Evolutionary conservation across 92 coral and sea anemone genomes (phyloP).

Genomic region (Hydrozoanthus gracilis): DNA sequence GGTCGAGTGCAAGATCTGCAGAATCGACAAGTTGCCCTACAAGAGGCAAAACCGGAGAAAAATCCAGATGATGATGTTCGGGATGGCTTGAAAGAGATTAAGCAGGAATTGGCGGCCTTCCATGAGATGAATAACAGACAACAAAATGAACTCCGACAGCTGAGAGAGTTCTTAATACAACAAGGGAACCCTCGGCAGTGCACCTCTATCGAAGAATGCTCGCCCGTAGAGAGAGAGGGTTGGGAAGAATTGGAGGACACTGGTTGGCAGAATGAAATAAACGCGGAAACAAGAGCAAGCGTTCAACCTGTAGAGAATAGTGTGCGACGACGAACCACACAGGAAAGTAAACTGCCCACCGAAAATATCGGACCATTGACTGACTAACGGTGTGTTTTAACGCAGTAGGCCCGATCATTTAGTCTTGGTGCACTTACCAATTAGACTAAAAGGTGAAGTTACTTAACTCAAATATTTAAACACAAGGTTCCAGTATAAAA

Average conservation of each 20-base stretch:
- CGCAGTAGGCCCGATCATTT: too few relatives aligned
- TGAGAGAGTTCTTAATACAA: conserved; percentile 2
- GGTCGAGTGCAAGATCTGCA: conserved; percentile 10
- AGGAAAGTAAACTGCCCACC: conserved; percentile 18
- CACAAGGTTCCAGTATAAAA: too few relatives aligned
- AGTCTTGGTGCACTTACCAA: too few relatives aligned
- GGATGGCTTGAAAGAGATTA: conserved; percentile 8
- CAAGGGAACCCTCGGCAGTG: neutral
- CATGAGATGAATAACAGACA: conserved; percentile 17
- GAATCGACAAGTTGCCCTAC: conserved; percentile 14
- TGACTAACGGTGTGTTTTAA: too few relatives aligned
- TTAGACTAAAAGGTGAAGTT: neutral
- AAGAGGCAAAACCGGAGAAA: conserved; percentile 29
- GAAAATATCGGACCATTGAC: neutral
- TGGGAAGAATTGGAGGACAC: neutral
- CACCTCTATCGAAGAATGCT: neutral
- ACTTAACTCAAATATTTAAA: too few relatives aligned
- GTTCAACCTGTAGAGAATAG: conserved; percentile 17
- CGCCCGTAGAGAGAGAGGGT: neutral
- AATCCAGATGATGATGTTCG: neutral
- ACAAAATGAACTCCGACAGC: neutral
- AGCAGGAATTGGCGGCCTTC: conserved; percentile 1
- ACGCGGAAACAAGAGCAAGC: neutral
- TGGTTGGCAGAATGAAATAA: neutral
- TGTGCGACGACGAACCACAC: neutral